Percentiles rank a stretch among this genome's conserved stretches.
These are phyloP conservation scores for Molorchus minor DNA, from an alignment of 2,888 invertebrate genomes.

Conservation along the genomic window DNA sequence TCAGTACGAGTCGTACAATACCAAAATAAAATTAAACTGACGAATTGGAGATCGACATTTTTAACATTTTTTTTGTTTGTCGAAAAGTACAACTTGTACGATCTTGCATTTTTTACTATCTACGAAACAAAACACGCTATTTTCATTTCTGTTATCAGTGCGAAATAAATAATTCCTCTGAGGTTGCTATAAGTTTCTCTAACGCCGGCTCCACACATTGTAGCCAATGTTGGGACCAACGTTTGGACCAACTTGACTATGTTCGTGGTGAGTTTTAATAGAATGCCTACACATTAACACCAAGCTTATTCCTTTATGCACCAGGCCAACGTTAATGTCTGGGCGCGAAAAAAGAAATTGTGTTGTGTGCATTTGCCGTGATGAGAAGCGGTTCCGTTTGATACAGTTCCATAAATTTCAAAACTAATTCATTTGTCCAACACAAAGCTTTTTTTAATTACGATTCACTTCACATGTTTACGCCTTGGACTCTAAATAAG, in stretches of 20 bases:
- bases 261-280: not conserved
- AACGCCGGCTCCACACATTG: not conserved
- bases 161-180: too few species aligned
- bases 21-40: too few species aligned
- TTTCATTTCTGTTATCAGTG: too few species aligned
- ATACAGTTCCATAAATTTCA: not conserved
- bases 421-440: not conserved
- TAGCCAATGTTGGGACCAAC: not conserved
- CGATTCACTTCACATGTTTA: not conserved
- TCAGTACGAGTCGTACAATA: too few species aligned
- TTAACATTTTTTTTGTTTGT: too few species aligned
- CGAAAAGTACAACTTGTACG: too few species aligned
- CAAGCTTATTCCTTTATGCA: not conserved
- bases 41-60: too few species aligned
- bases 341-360: not conserved
- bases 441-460: not conserved
- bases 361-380: not conserved
- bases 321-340: not conserved
- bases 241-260: not conserved
- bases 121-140: too few species aligned
- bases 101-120: too few species aligned
- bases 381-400: not conserved
- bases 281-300: not conserved
- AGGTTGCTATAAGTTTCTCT: too few species aligned
- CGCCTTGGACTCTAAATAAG: not conserved